Evolutionary conservation across 2,888 invertebrate species (phyloP).

Genomic region (Bruchidius siliquastri): DNA sequence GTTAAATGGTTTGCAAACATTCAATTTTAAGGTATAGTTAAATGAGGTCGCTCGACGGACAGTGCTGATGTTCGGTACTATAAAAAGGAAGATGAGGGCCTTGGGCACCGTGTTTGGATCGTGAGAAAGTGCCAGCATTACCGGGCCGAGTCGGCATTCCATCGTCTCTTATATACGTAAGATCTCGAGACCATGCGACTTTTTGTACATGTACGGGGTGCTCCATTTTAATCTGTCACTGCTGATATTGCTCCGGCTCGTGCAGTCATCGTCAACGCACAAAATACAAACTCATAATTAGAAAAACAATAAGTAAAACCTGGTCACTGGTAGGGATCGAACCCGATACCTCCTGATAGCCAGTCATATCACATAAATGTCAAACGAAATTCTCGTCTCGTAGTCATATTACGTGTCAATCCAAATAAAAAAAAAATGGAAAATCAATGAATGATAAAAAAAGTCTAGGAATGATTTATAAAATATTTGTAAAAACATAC

Average conservation of each 20-base stretch:
- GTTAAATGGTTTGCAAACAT: background rate
- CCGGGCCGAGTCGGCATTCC: background rate
- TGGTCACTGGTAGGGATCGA: too few relatives aligned
- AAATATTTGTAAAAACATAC: too few relatives aligned
- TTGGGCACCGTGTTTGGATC: constrained; percentile 33
- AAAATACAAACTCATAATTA: too few relatives aligned
- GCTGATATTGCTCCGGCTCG: background rate
- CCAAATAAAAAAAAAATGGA: too few relatives aligned
- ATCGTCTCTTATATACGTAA: background rate
- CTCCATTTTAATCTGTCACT: background rate
- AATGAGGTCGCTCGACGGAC: background rate
- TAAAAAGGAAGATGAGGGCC: constrained; percentile 4
- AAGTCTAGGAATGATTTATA: too few relatives aligned
- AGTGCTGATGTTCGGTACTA: background rate
- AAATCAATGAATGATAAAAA: too few relatives aligned
- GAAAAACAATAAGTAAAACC: too few relatives aligned
- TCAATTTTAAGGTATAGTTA: background rate
- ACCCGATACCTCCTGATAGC: too few relatives aligned
- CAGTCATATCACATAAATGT: too few relatives aligned
- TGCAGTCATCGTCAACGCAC: too few relatives aligned
- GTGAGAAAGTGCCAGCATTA: constrained; percentile 31
- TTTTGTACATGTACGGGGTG: background rate
- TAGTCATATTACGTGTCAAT: too few relatives aligned
- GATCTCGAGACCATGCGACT: background rate
- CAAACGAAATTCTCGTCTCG: too few relatives aligned